Percentiles rank a stretch among this genome's conserved stretches.
Evolutionary conservation across 2,113 vertebrate species (phyloP).

Genomic region (Chrysemys picta): DNA sequence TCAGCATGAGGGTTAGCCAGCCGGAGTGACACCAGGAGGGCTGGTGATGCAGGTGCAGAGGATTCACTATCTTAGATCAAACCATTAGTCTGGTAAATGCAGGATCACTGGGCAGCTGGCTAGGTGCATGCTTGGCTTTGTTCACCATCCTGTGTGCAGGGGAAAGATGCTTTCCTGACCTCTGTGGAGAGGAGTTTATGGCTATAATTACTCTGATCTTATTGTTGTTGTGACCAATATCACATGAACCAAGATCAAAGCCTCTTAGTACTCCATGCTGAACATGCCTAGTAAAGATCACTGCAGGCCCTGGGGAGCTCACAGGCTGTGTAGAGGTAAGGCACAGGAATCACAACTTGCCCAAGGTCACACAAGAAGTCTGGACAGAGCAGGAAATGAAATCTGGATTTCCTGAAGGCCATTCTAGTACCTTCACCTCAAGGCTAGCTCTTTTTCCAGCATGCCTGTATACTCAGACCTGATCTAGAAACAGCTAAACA

Average conservation of each 20-base stretch:
- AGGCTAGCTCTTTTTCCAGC: not conserved
- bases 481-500: slow-evolving; percentile 64
- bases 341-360: not conserved
- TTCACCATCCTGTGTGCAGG: not conserved
- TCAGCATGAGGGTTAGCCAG: not conserved
- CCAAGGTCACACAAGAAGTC: not conserved
- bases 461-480: not conserved
- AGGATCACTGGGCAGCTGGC: not conserved
- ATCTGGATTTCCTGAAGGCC: not conserved
- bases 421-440: not conserved
- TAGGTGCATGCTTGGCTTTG: not conserved
- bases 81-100: not conserved
- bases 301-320: not conserved
- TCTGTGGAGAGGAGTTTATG: not conserved
- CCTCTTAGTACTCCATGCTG: not conserved
- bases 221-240: not conserved
- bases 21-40: not conserved
- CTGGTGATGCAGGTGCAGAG: not conserved
- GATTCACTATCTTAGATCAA: not conserved
- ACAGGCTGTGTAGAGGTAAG: not conserved
- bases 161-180: not conserved
- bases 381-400: not conserved
- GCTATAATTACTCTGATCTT: not conserved
- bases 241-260: not conserved
- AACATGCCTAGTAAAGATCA: not conserved